These are phyloP conservation scores for Macrosiphum euphorbiae DNA, from an alignment of 2,888 invertebrate species.

Conservation along the genomic window DNA sequence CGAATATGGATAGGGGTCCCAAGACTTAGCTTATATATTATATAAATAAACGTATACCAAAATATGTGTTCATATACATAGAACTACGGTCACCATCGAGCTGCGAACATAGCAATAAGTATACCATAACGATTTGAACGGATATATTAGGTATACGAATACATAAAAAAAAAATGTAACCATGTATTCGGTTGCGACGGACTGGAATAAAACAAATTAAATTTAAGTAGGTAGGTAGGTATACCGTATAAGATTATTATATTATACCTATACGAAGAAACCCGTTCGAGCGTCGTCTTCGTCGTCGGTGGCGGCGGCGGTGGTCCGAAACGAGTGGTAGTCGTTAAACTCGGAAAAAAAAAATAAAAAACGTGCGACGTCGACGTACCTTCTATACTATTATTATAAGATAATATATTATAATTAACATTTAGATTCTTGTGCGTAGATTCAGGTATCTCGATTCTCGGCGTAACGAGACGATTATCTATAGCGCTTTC, in stretches of 20 bases:
- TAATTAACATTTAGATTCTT: neutral
- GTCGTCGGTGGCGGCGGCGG: slow-evolving; percentile 5
- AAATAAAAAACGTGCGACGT: neutral
- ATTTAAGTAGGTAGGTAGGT: neutral
- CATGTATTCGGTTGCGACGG: neutral
- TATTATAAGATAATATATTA: slow-evolving; percentile 6
- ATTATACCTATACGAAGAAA: neutral
- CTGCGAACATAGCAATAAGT: neutral
- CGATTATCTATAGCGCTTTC: neutral
- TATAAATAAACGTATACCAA: too few relatives aligned
- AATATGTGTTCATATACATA: neutral
- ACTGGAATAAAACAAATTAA: neutral
- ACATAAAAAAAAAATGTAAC: slow-evolving; percentile 14
- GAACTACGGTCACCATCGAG: neutral
- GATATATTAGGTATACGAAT: neutral
- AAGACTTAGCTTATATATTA: neutral
- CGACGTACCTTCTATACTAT: neutral
- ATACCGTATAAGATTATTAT: neutral
- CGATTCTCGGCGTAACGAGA: neutral
- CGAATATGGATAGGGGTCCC: neutral
- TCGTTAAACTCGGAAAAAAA: slow-evolving; percentile 12
- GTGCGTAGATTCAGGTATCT: neutral
- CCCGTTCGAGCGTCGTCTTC: slow-evolving; percentile 22
- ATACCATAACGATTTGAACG: neutral
- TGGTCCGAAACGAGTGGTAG: slow-evolving; percentile 23